Percentiles rank a stretch among this genome's conserved stretches.
phyloP scores from a whole-genome alignment of 2,113 vertebrate genomes.

The Dermatemys mawii region DNA sequence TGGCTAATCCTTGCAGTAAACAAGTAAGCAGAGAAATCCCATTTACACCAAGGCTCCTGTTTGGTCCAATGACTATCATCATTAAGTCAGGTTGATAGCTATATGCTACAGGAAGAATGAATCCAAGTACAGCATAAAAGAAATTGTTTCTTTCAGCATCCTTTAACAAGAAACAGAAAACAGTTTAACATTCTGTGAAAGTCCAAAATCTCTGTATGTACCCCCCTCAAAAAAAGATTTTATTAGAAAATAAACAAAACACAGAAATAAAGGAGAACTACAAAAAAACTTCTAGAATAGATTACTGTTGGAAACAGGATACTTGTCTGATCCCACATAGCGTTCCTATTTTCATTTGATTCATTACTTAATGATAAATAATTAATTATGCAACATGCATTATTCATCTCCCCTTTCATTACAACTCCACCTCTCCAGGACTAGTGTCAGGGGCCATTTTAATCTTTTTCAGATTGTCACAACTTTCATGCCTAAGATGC shows the following conservation, averaged over 20 bases:
- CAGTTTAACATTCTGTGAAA: conserved; percentile 7
- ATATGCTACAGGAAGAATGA: conserved; percentile 91
- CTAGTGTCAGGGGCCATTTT: not conserved
- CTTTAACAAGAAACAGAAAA: conserved; percentile 57
- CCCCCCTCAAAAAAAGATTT: not conserved
- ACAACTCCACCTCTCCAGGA: not conserved
- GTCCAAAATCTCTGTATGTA: not conserved
- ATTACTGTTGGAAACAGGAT: not conserved
- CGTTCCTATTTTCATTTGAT: not conserved
- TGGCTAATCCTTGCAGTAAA: conserved; percentile 83
- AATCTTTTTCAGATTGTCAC: not conserved
- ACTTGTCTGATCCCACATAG: not conserved
- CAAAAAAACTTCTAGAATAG: not conserved
- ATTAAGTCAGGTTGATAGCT: conserved; percentile 86
- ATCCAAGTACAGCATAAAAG: conserved; percentile 78
- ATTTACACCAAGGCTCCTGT: conserved; percentile 60
- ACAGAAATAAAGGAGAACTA: not conserved
- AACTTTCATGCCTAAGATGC: not conserved
- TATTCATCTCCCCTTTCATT: not conserved
- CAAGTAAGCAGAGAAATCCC: conserved; percentile 83
- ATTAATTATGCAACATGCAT: not conserved
- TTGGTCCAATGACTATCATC: conserved; percentile 77
- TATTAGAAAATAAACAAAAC: not conserved
- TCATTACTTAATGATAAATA: too few relatives aligned
- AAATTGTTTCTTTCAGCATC: conserved; percentile 77